Evolutionary conservation across 2,113 vertebrate species (phyloP).

Genomic region (Rhinolophus ferrumequinum): DNA sequence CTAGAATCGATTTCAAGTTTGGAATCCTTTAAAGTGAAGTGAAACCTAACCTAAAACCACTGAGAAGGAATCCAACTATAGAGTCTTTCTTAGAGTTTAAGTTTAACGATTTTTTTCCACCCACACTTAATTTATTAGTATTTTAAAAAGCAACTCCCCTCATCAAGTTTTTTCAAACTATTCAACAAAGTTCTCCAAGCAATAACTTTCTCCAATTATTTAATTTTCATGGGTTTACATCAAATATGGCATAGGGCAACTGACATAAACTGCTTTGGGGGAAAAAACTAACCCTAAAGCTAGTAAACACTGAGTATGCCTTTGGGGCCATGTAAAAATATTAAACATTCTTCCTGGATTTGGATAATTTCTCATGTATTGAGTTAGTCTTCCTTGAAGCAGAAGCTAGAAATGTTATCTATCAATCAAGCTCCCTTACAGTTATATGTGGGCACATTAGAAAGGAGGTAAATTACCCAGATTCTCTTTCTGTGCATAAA

Average conservation of each 20-base stretch:
- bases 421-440: neutral
- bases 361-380: neutral
- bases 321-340: neutral
- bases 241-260: neutral
- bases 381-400: neutral
- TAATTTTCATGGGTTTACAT: neutral
- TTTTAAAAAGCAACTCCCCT: conserved; percentile 37
- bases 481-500: neutral
- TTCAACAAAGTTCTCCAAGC: conserved; percentile 18
- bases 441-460: neutral
- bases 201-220: neutral
- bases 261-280: neutral
- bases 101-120: conserved; percentile 35
- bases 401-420: neutral
- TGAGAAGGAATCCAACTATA: neutral
- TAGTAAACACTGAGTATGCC: neutral
- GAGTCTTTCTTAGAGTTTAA: conserved; percentile 12
- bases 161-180: neutral
- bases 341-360: neutral
- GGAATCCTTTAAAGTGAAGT: neutral
- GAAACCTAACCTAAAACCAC: neutral
- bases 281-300: neutral
- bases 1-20: neutral
- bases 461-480: neutral
- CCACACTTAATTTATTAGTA: neutral